A percentile compares a stretch with the other conserved stretches of the same genome.
Evolutionary conservation across 2,888 invertebrate species (phyloP).

Genomic region (Melipona bicolor): DNA sequence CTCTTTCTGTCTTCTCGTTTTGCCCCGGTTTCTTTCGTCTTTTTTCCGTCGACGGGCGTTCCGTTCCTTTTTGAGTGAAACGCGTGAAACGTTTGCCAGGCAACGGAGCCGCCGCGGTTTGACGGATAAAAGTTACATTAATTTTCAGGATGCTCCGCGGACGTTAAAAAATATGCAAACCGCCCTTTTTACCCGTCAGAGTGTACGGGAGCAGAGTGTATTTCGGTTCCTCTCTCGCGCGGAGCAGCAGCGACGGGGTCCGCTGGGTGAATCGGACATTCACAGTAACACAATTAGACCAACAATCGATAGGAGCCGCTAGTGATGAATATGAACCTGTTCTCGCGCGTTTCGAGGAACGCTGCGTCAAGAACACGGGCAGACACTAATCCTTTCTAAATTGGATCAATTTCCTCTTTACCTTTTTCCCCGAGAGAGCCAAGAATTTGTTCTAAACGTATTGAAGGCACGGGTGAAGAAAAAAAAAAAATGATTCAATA

Average conservation of each 20-base stretch:
- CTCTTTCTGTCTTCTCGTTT: not conserved
- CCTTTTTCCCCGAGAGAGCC: not conserved
- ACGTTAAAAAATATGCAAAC: constrained; percentile 82
- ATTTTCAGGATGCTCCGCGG: constrained; percentile 75
- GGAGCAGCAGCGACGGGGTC: constrained; percentile 72
- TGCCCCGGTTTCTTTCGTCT: not conserved
- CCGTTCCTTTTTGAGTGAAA: constrained; percentile 31
- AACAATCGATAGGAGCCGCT: constrained; percentile 81
- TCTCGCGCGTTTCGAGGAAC: constrained; percentile 25
- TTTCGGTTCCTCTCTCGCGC: constrained; percentile 73
- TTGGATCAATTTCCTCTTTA: not conserved
- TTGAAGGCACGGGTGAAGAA: too few relatives aligned
- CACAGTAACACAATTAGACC: constrained; percentile 83
- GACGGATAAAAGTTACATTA: constrained; percentile 77
- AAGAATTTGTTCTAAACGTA: not conserved
- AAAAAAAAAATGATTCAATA: not conserved
- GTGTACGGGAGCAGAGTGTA: constrained; percentile 70
- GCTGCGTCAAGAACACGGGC: not conserved
- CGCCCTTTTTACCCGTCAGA: constrained; percentile 79
- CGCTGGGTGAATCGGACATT: constrained; percentile 81
- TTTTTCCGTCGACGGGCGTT: not conserved
- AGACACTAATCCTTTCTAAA: not conserved
- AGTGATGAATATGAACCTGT: constrained; percentile 78
- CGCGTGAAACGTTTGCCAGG: constrained; percentile 56
- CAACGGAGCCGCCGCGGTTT: constrained; percentile 65